phyloP scores from a whole-genome alignment of 2,888 invertebrate species.

The Notodonta dromedarius region DNA sequence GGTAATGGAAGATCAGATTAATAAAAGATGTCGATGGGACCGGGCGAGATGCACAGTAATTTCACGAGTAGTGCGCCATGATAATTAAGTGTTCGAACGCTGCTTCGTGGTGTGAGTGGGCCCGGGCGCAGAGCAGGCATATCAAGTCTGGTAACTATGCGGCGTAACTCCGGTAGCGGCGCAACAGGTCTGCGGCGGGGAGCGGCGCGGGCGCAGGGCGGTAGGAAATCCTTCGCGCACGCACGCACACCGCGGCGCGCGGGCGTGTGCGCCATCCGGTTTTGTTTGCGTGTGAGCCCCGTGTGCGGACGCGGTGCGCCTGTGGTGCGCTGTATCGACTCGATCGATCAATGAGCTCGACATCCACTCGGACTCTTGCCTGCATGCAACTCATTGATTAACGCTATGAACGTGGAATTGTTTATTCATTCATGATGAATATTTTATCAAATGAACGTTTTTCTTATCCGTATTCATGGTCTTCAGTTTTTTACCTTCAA shows the following conservation, averaged over 20 bases:
- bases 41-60: slow-evolving; percentile 74
- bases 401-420: slow-evolving; percentile 83
- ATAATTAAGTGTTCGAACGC: slow-evolving; percentile 76
- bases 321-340: slow-evolving; percentile 71
- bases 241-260: slow-evolving; percentile 60
- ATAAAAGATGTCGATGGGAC: slow-evolving; percentile 76
- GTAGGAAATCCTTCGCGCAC: slow-evolving; percentile 81
- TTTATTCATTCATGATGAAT: slow-evolving; percentile 83
- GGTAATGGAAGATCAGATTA: slow-evolving; percentile 75
- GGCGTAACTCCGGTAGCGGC: slow-evolving; percentile 84
- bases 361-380: slow-evolving; percentile 75
- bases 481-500: slow-evolving; percentile 26
- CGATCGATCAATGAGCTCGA: slow-evolving; percentile 84
- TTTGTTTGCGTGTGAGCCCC: slow-evolving; percentile 67
- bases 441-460: slow-evolving; percentile 72
- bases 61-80: slow-evolving; percentile 74
- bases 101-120: slow-evolving; percentile 68
- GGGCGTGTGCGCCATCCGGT: slow-evolving; percentile 77
- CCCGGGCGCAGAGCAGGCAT: slow-evolving; percentile 66
- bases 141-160: slow-evolving; percentile 83
- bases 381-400: slow-evolving; percentile 84
- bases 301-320: slow-evolving; percentile 50
- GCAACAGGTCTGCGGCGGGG: slow-evolving; percentile 81
- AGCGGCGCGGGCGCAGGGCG: slow-evolving; percentile 65
- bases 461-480: slow-evolving; percentile 53